These are phyloP conservation scores for Prunella strophiata DNA, from an alignment of 2,797 vertebrate genomes.

Conservation along the genomic window DNA sequence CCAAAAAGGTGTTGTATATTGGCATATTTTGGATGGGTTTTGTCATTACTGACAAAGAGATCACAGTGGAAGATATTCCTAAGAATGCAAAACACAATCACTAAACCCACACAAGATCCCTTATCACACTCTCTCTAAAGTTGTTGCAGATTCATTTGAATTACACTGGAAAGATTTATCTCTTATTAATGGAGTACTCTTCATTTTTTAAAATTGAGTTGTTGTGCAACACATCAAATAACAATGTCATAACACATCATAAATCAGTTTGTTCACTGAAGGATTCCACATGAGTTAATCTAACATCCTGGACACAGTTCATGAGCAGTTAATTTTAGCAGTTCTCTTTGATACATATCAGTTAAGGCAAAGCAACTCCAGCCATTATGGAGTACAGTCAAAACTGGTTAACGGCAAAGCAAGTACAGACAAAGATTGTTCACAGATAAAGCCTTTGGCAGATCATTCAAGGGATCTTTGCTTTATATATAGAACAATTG, in stretches of 20 bases:
- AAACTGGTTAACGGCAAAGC: constrained; percentile 60
- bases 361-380: constrained; percentile 53
- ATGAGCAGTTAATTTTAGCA: constrained; percentile 69
- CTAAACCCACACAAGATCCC: constrained; percentile 44
- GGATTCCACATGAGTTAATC: constrained; percentile 62
- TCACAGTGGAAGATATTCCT: constrained; percentile 24
- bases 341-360: constrained; percentile 60
- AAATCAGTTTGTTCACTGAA: constrained; percentile 60
- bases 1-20: constrained; percentile 16
- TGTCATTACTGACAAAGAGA: constrained; percentile 60
- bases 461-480: constrained; percentile 52
- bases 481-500: constrained; percentile 63
- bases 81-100: constrained; percentile 57
- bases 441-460: constrained; percentile 58
- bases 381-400: constrained; percentile 49
- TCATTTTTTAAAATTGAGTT: constrained; percentile 64
- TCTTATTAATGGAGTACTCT: constrained; percentile 48
- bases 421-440: constrained; percentile 61
- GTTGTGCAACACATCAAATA: constrained; percentile 68
- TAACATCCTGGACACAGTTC: constrained; percentile 65
- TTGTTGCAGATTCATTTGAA: constrained; percentile 60
- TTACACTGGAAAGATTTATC: constrained; percentile 65
- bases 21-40: constrained; percentile 19
- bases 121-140: constrained; percentile 42
- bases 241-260: constrained; percentile 66